A percentile compares a stretch with the other conserved stretches of the same genome.
Conservation (phyloP, 1,140 invertebrate genomes). For the Zaprionus africanus region DNA sequence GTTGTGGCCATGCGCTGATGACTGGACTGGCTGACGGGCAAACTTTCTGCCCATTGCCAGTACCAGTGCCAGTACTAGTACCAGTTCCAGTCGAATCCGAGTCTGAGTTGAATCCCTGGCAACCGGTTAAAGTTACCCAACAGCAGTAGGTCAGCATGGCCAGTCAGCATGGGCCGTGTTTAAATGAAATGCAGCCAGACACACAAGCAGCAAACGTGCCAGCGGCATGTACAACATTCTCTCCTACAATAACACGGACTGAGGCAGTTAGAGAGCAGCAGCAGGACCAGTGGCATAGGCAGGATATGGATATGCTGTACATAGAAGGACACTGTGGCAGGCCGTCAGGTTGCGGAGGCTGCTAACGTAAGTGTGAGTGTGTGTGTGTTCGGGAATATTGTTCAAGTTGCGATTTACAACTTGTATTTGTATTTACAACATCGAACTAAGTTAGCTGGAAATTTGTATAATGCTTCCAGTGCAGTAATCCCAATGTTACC, state of each 20-base stretch:
- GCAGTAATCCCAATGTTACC: neutral
- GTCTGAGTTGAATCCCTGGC: constrained; percentile 9
- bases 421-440: constrained; percentile 10
- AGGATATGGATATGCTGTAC: constrained; percentile 37
- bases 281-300: neutral
- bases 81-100: neutral
- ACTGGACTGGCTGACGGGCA: constrained; percentile 31
- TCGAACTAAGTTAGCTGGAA: neutral
- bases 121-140: constrained; percentile 35
- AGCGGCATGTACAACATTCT: constrained; percentile 29
- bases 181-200: constrained; percentile 35
- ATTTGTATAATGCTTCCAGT: neutral
- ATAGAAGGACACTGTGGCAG: constrained; percentile 23
- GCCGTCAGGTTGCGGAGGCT: constrained; percentile 35
- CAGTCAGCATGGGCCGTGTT: constrained; percentile 17
- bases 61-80: neutral
- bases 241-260: neutral
- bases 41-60: constrained; percentile 26
- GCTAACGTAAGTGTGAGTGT: neutral
- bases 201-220: constrained; percentile 22
- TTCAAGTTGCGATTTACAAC: constrained; percentile 19
- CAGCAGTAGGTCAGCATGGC: constrained; percentile 30
- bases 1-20: constrained; percentile 56
- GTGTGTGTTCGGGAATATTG: constrained; percentile 16
- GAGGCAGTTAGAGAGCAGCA: neutral